A percentile compares a stretch with the other conserved stretches of the same genome.
Evolutionary conservation across 2,113 vertebrate genomes (phyloP).

Genomic region (Helogale parvula): DNA sequence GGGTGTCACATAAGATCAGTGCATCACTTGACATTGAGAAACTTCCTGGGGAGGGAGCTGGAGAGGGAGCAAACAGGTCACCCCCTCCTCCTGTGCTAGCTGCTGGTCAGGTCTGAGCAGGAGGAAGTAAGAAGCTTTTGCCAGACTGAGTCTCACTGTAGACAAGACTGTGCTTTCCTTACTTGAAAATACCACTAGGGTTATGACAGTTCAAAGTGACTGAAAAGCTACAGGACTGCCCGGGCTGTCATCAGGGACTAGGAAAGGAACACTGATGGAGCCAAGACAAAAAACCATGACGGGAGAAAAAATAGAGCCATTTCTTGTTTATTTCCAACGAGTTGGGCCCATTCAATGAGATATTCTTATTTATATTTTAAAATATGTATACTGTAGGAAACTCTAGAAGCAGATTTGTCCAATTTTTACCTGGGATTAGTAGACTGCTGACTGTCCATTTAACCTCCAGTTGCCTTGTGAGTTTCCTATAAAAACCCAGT

Average conservation of each 20-base stretch:
- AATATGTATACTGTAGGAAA: neutral
- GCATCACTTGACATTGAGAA: too few species aligned
- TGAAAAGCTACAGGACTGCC: neutral
- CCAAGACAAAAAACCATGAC: neutral
- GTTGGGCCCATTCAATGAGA: neutral
- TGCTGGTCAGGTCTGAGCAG: neutral
- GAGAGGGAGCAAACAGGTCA: neutral
- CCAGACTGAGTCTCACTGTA: neutral
- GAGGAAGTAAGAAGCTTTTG: too few species aligned
- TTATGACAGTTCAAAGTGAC: neutral
- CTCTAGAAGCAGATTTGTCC: neutral
- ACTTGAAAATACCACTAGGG: neutral
- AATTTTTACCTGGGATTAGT: neutral
- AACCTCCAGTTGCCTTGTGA: neutral
- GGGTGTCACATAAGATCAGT: neutral
- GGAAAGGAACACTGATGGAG: neutral
- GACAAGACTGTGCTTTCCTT: neutral
- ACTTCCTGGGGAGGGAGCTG: neutral
- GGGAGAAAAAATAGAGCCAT: neutral
- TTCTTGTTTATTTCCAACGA: neutral
- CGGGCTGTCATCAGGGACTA: neutral
- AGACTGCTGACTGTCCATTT: neutral
- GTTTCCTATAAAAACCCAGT: neutral
- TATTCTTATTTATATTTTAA: neutral
- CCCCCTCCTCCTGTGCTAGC: neutral